phyloP scores from a whole-genome alignment of 2,113 vertebrate genomes.

The Nerophis lumbriciformis region DNA sequence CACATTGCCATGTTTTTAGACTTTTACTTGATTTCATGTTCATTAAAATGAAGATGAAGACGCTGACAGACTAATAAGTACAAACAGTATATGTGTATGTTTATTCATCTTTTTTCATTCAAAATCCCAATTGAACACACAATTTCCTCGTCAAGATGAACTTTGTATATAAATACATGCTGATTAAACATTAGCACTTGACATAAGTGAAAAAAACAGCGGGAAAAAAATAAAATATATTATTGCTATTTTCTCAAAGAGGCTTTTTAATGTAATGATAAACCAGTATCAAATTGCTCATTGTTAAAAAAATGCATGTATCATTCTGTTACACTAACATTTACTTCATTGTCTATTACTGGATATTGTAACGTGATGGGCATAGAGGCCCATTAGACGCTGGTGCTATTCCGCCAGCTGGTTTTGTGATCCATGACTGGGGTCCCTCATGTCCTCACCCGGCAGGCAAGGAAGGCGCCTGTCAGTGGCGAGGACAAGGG shows the following conservation, averaged over 20 bases:
- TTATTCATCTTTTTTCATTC: neutral
- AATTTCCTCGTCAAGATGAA: slow-evolving; percentile 7
- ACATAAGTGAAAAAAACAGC: neutral
- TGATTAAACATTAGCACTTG: slow-evolving; percentile 35
- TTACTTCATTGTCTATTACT: slow-evolving; percentile 8
- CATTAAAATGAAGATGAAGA: no score
- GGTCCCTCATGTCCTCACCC: slow-evolving; percentile 43
- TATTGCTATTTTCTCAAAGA: no score
- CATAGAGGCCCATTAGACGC: neutral
- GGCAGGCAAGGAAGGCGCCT: slow-evolving; percentile 77
- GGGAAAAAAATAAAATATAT: no score
- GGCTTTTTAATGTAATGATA: no score
- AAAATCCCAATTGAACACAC: neutral
- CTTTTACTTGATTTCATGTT: no score
- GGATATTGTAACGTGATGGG: slow-evolving; percentile 15
- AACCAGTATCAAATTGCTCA: no score
- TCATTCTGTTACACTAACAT: slow-evolving; percentile 1
- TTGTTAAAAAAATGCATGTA: no score
- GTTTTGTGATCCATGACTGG: slow-evolving; percentile 50
- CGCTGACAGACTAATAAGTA: no score
- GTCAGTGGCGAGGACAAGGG: slow-evolving; percentile 82
- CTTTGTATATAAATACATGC: slow-evolving; percentile 21
- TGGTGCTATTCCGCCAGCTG: slow-evolving; percentile 31
- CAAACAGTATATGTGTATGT: neutral
- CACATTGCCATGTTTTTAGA: no score